Percentiles rank a stretch among this genome's conserved stretches.
These are phyloP conservation scores for Thera obeliscata DNA, from an alignment of 2,888 invertebrate species.

Conservation along the genomic window DNA sequence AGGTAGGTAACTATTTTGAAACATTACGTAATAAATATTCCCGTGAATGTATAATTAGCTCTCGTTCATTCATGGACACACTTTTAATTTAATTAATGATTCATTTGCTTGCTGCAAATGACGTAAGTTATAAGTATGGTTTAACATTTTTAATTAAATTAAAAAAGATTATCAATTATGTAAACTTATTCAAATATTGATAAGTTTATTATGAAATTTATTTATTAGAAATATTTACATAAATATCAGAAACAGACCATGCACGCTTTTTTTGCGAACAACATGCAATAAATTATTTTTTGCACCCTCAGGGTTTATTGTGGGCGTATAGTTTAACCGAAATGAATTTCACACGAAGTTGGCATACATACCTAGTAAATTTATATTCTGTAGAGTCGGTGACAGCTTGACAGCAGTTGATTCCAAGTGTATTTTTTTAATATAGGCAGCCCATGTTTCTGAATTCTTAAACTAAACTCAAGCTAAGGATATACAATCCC, in stretches of 20 bases:
- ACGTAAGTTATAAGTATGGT: too few relatives aligned
- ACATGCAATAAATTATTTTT: slow-evolving; percentile 26
- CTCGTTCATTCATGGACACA: too few relatives aligned
- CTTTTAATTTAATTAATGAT: not conserved
- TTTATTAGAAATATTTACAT: not conserved
- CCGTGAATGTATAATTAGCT: too few relatives aligned
- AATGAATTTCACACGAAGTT: slow-evolving; percentile 48
- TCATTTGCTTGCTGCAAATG: too few relatives aligned
- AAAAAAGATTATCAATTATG: too few relatives aligned
- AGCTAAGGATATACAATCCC: too few relatives aligned
- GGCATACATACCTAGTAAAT: not conserved
- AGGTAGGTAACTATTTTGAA: too few relatives aligned
- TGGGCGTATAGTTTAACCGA: slow-evolving; percentile 47
- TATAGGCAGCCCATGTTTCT: not conserved
- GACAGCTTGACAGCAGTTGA: slow-evolving; percentile 43
- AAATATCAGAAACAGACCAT: slow-evolving; percentile 13
- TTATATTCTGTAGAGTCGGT: slow-evolving; percentile 19
- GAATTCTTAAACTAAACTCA: not conserved
- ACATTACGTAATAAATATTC: too few relatives aligned
- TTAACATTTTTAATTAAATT: too few relatives aligned
- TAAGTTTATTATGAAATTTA: not conserved
- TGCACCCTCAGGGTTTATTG: slow-evolving; percentile 29
- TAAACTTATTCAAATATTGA: too few relatives aligned
- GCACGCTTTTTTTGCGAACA: slow-evolving; percentile 5
- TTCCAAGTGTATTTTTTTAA: not conserved